phyloP scores from a whole-genome alignment of 2,888 invertebrate species.

The Nomada ferruginata region DNA sequence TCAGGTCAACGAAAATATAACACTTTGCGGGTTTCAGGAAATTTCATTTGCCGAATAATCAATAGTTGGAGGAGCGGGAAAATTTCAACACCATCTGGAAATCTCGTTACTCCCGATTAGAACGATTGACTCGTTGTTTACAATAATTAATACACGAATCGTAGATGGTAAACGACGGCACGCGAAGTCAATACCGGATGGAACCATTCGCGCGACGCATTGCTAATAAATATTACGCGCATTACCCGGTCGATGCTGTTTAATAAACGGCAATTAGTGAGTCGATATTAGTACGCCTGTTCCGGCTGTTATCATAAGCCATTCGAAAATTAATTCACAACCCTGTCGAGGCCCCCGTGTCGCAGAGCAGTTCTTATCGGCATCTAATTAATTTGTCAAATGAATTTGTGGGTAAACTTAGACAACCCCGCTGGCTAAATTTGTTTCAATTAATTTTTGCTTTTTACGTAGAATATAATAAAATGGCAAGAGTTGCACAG shows the following conservation, averaged over 20 bases:
- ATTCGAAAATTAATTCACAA: conserved; percentile 72
- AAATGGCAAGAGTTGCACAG: too few relatives aligned
- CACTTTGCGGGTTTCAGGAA: background rate
- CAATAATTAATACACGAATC: conserved; percentile 68
- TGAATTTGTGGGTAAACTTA: background rate
- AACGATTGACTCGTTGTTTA: conserved; percentile 72
- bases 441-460: background rate
- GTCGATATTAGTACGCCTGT: conserved; percentile 70
- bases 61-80: conserved; percentile 10
- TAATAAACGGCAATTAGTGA: conserved; percentile 73
- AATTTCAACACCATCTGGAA: conserved; percentile 43
- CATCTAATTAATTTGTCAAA: conserved; percentile 2
- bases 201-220: conserved; percentile 21
- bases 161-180: conserved; percentile 42
- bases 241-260: conserved; percentile 59
- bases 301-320: conserved; percentile 72
- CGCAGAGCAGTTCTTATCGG: conserved; percentile 10
- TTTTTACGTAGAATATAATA: background rate
- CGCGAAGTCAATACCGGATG: conserved; percentile 54
- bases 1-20: background rate
- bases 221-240: conserved; percentile 60
- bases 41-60: conserved; percentile 26
- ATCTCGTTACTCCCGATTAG: conserved; percentile 72
- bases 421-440: background rate
- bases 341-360: conserved; percentile 11